A percentile compares a stretch with the other conserved stretches of the same genome.
These are phyloP conservation scores for Pteruthius melanotis DNA, from an alignment of 2,113 vertebrate species.

Conservation along the genomic window DNA sequence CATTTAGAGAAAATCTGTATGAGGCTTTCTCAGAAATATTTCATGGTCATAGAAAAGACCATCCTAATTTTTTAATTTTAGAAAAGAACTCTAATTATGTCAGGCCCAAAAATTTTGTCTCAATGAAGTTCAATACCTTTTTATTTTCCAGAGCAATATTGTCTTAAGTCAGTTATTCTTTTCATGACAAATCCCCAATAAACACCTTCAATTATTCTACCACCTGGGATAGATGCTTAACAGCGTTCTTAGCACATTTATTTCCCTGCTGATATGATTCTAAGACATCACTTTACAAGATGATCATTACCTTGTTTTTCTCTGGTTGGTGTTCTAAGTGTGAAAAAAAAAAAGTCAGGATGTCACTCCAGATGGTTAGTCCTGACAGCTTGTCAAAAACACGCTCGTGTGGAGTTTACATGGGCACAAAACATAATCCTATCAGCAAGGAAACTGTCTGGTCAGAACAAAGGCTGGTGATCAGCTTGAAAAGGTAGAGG, in stretches of 20 bases:
- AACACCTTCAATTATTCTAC: constrained; percentile 32
- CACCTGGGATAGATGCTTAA: neutral
- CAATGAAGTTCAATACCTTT: neutral
- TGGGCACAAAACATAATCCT: constrained; percentile 12
- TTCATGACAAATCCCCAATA: constrained; percentile 19
- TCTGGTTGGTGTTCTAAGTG: constrained; percentile 21
- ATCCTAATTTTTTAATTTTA: neutral
- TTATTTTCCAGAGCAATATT: neutral
- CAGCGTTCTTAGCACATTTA: constrained; percentile 43
- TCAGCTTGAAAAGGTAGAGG: neutral
- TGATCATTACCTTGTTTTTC: constrained; percentile 48
- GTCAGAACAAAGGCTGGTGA: neutral
- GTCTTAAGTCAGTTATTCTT: neutral
- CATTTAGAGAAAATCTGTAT: neutral
- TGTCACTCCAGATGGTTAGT: constrained; percentile 51
- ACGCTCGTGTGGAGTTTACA: neutral
- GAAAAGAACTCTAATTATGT: neutral
- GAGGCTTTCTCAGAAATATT: neutral
- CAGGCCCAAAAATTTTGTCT: neutral
- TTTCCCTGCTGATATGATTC: constrained; percentile 30
- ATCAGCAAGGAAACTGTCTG: neutral
- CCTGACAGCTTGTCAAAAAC: constrained; percentile 41
- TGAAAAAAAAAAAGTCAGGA: neutral
- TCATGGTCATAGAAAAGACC: neutral
- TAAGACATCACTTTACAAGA: constrained; percentile 36